Percentiles rank a stretch among this genome's conserved stretches.
Evolutionary conservation across 2,797 vertebrate species (phyloP).

Genomic region (Helarctos malayanus): DNA sequence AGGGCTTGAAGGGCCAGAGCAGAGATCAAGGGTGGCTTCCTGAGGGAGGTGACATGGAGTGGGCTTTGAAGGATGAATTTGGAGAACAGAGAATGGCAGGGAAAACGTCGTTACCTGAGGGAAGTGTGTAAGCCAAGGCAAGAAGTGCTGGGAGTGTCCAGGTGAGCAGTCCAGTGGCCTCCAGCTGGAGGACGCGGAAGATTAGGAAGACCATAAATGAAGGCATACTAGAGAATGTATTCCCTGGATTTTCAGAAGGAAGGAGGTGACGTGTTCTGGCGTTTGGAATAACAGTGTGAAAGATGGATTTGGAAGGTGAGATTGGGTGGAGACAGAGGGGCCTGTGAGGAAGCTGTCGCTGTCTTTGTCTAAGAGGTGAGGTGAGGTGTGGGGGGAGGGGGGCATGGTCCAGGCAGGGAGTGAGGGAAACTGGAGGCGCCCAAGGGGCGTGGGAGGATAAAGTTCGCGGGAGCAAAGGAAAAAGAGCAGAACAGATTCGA

Average conservation of each 20-base stretch:
- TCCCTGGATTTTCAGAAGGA: not conserved
- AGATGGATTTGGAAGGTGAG: not conserved
- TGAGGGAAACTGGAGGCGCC: too few relatives aligned
- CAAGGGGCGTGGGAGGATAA: not conserved
- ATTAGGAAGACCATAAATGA: not conserved
- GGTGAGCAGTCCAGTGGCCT: not conserved
- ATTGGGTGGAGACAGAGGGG: not conserved
- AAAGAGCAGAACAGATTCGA: not conserved
- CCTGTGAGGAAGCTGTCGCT: not conserved
- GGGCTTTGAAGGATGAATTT: not conserved
- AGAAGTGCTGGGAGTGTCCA: not conserved
- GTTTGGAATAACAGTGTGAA: not conserved
- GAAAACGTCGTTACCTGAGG: not conserved
- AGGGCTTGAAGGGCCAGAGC: not conserved
- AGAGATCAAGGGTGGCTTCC: not conserved
- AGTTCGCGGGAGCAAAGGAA: not conserved
- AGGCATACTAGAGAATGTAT: fast-evolving
- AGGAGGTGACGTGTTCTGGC: not conserved
- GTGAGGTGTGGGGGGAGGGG: too few relatives aligned
- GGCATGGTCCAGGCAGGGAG: not conserved
- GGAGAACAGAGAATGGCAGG: not conserved
- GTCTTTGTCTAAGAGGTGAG: not conserved
- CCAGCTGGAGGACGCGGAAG: not conserved
- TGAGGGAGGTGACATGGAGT: not conserved
- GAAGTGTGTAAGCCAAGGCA: not conserved